Evolutionary conservation across 2,113 vertebrate genomes (phyloP), one percentile per base, ranked within the genome.

Genomic region (Calonectris borealis): DNA sequence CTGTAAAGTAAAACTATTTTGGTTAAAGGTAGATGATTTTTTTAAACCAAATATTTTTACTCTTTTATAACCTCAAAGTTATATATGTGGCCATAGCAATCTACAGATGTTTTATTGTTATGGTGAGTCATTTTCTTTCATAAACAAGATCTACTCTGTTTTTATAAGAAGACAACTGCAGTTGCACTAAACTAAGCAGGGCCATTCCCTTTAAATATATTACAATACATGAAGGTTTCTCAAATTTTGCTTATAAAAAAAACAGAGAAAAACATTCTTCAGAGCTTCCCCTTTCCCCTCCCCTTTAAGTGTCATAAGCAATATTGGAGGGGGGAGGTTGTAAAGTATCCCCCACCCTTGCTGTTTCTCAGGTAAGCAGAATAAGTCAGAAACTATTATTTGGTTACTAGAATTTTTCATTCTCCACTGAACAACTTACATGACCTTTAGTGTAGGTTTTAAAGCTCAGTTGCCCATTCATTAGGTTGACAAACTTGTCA

Each of bases 401-500:
- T 86, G 34, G 82, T 84, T 93, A 90, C 70, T 62, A 94, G 57
- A 90, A 93, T 86, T 91, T 91, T 95, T 88, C 58, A 90, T 64
- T 55, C 76, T 97, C 75, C 71, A 22, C 76, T 84, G 93, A 96
- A 91, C 83, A 96, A 87, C 64, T 90, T 95, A 80, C 42, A 77
- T 61, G 68, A 95, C 89, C 91, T 97, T 98, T 96, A 91, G 64
- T 84, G 27, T 62, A 77, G 66, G 88, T 97, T 96, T 97, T 95
- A 95, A 97, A 96, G 90, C 91, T 97, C 83, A 87, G 94, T 81
- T 97, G 91, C 93, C 94, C 90, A 96, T 96, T 97, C 96, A 97
- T 98, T 98, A 98, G 42, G 95, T 97, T 98, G 97, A 97, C 97
- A 97, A 98, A 98, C 96, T 97, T 97, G 98, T 98, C 97, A 98